These are phyloP conservation scores for Bombus vancouverensis DNA, from an alignment of 1,140 invertebrate genomes.

Conservation along the genomic window DNA sequence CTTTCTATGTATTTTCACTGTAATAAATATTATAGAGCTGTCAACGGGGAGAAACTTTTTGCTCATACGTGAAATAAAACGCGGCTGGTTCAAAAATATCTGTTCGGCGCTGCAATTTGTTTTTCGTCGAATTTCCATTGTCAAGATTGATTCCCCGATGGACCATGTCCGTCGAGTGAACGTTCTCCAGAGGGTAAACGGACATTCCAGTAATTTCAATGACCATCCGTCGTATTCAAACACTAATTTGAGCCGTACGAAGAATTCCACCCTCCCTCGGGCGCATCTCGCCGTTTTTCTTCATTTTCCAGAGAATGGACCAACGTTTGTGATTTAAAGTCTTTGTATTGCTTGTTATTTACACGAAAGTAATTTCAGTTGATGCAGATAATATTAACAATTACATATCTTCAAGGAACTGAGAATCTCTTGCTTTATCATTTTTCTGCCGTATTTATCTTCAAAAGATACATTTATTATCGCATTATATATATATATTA, in stretches of 20 bases:
- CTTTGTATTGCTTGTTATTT: too few species aligned
- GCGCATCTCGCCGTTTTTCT: conserved; percentile 26
- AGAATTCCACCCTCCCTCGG: conserved; percentile 43
- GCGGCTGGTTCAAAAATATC: conserved; percentile 6
- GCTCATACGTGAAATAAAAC: neutral
- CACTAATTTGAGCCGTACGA: conserved; percentile 57
- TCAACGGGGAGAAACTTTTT: neutral
- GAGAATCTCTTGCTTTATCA: neutral
- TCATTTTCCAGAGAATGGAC: conserved; percentile 18
- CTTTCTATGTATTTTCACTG: neutral
- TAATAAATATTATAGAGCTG: neutral
- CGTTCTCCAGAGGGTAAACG: conserved; percentile 54
- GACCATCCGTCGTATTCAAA: conserved; percentile 64
- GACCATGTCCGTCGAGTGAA: conserved; percentile 45
- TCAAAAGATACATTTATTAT: too few species aligned
- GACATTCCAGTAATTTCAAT: conserved; percentile 68
- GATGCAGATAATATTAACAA: neutral
- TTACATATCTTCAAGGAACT: too few species aligned
- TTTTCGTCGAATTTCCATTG: conserved; percentile 68
- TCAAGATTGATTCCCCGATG: conserved; percentile 68
- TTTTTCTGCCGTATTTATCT: neutral
- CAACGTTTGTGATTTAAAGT: neutral
- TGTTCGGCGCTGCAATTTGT: conserved; percentile 50
- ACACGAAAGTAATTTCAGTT: neutral
- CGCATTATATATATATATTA: too few species aligned